Base-by-base conservation (phyloP, 2,888 invertebrate genomes). In the Scelioninae gen. 1 region DNA sequence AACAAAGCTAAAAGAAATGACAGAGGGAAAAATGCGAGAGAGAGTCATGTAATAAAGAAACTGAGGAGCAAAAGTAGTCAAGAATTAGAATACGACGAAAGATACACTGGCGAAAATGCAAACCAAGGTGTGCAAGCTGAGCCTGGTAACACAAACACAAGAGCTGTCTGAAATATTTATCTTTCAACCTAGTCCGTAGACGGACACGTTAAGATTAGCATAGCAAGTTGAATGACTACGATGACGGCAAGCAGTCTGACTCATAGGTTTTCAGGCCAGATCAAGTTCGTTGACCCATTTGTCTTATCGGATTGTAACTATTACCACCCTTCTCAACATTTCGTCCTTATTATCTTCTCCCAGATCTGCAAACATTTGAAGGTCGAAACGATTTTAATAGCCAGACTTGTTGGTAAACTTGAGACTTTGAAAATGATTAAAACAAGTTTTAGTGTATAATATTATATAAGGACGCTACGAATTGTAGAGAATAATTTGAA, bases 241-340 rank as follows among this genome's bases (percentile, higher is more conserved):
- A 60, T 43, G 75, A 68, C 65, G 78, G 68, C 58, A 65, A 62
- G 66, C 74, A 34, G 76, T 76, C 69, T 81, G 84, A 68, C 77
- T 85, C 84, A 80, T 77, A 60, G 60, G 62, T 77, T 82, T 84
- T 75, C 69, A 85, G 81, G 47, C 58, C 58, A 55, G 68, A 82
- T 76, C 83, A 15, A 15, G 84, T 85, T 71, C 84, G 80, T 82
- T 85, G 86, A 85, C 84, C 84, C 84, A 85, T 85, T 86, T 85
- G 74, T 85, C 84, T 78, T 31, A 31, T 45, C 32, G 47, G 10
- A 15, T 55, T 49, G 58, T 45, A 38, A 68, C 58, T 53, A 38
- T 53, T 56, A 56, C 63, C 49, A 80, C 69, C 47, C 62, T 53
- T 45, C 63, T 53, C 47, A 60, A 40, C 66, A 53, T 53, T 65